These are phyloP conservation scores for Dolomedes plantarius DNA, from an alignment of 2,888 invertebrate species.

Conservation along the genomic window DNA sequence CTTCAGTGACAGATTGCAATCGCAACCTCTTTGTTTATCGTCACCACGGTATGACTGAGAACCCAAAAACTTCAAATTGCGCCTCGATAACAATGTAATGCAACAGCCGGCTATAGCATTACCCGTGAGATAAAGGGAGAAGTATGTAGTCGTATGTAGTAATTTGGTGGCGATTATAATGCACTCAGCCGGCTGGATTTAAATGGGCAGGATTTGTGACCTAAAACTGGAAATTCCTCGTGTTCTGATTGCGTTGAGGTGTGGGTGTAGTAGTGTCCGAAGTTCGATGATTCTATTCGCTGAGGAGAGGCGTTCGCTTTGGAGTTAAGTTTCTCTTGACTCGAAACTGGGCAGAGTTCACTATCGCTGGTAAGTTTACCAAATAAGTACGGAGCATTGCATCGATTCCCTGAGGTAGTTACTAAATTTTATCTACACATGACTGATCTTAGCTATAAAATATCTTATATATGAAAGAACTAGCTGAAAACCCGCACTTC, in stretches of 20 bases:
- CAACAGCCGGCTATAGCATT: slow-evolving; percentile 13
- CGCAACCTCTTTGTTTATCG: not conserved
- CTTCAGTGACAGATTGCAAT: not conserved
- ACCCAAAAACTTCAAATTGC: not conserved
- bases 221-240: slow-evolving; percentile 10
- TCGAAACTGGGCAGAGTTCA: too few relatives aligned
- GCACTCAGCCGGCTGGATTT: not conserved
- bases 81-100: slow-evolving; percentile 33
- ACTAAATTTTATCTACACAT: too few relatives aligned
- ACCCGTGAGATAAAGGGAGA: slow-evolving; percentile 55
- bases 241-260: not conserved
- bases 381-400: too few relatives aligned
- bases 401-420: too few relatives aligned
- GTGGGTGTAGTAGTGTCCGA: not conserved
- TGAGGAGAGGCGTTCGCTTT: too few relatives aligned
- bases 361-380: too few relatives aligned
- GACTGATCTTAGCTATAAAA: too few relatives aligned
- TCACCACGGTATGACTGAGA: not conserved
- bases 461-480: too few relatives aligned
- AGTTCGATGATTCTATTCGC: too few relatives aligned
- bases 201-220: slow-evolving; percentile 14
- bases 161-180: slow-evolving; percentile 9
- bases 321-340: too few relatives aligned
- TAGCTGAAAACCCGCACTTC: too few relatives aligned
- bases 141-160: not conserved